A percentile compares a stretch with the other conserved stretches of the same genome.
Evolutionary conservation across 2,888 invertebrate species (phyloP).

Genomic region (Sphaerophoria rueppellii): DNA sequence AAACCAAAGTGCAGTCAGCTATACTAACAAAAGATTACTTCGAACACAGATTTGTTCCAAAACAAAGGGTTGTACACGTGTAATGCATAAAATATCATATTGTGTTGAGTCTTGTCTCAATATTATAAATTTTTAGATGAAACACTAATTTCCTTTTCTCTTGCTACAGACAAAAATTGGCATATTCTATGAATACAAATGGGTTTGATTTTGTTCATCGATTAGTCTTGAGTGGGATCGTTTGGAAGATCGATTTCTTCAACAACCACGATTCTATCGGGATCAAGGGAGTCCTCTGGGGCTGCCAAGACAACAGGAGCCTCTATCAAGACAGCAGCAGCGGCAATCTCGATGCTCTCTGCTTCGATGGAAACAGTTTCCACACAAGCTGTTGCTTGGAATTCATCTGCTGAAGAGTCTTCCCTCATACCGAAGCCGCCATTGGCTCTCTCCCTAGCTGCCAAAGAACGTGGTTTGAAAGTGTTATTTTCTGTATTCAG

Average conservation of each 20-base stretch:
- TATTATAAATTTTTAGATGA: slow-evolving; percentile 24
- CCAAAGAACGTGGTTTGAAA: slow-evolving; percentile 77
- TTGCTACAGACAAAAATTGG: slow-evolving; percentile 56
- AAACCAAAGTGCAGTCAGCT: slow-evolving; percentile 12
- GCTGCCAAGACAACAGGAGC: slow-evolving; percentile 20
- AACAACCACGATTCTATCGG: slow-evolving; percentile 54
- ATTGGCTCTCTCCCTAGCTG: slow-evolving; percentile 47
- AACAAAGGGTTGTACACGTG: background rate
- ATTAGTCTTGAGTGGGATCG: slow-evolving; percentile 66
- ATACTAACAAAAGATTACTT: slow-evolving; percentile 1
- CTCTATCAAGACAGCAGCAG: slow-evolving; percentile 34
- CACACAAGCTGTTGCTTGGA: slow-evolving; percentile 35
- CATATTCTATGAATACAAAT: slow-evolving; percentile 50
- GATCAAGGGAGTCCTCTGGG: slow-evolving; percentile 57
- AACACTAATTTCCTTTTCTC: slow-evolving; percentile 37
- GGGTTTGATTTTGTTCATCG: background rate
- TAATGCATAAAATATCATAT: slow-evolving; percentile 46
- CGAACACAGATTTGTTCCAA: slow-evolving; percentile 1
- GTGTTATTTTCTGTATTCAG: slow-evolving; percentile 80
- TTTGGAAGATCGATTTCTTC: slow-evolving; percentile 54
- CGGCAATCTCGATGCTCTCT: slow-evolving; percentile 50
- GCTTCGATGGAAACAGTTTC: slow-evolving; percentile 53
- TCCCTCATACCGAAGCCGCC: slow-evolving; percentile 52
- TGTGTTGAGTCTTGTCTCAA: background rate
- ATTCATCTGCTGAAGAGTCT: slow-evolving; percentile 46